A percentile compares a stretch with the other conserved stretches of the same genome.
These are phyloP conservation scores for Drosophila kokeensis DNA, from an alignment of 2,888 invertebrate genomes.

Conservation along the genomic window DNA sequence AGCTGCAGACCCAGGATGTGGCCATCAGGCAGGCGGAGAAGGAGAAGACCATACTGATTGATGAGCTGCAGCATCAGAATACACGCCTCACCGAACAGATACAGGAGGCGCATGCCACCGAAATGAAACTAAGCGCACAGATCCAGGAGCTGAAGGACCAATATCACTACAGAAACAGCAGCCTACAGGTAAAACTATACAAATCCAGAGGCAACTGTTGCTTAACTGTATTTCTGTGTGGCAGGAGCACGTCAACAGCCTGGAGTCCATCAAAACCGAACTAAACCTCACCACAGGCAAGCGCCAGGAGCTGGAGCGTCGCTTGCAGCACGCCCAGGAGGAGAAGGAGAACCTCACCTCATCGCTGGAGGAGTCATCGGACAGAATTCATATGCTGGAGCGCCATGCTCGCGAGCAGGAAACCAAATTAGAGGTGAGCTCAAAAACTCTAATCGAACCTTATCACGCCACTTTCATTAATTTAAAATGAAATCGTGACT, in stretches of 20 bases:
- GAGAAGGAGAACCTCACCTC: constrained; percentile 92
- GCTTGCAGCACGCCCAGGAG: constrained; percentile 90
- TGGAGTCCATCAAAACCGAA: constrained; percentile 95
- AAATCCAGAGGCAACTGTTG: neutral
- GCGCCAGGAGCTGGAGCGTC: constrained; percentile 93
- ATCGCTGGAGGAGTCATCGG: constrained; percentile 95
- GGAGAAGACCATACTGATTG: constrained; percentile 92
- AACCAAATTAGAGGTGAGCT: constrained; percentile 83
- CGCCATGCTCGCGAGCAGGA: constrained; percentile 93
- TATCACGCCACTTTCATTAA: constrained; percentile 58
- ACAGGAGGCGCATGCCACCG: constrained; percentile 92
- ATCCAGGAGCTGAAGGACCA: constrained; percentile 93
- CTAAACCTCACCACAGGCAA: constrained; percentile 93
- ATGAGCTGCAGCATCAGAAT: constrained; percentile 95
- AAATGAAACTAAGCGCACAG: constrained; percentile 92
- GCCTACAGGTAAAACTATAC: constrained; percentile 87
- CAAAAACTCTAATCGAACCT: constrained; percentile 23
- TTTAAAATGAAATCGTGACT: constrained; percentile 63
- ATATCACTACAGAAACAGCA: constrained; percentile 91
- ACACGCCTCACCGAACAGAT: constrained; percentile 93
- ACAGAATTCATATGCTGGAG: constrained; percentile 94
- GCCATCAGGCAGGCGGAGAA: constrained; percentile 87
- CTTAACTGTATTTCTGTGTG: neutral
- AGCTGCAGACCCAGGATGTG: constrained; percentile 88
- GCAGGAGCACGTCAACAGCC: constrained; percentile 94